Evolutionary conservation across 2,113 vertebrate genomes (phyloP).

Genomic region (Ameiurus melas): DNA sequence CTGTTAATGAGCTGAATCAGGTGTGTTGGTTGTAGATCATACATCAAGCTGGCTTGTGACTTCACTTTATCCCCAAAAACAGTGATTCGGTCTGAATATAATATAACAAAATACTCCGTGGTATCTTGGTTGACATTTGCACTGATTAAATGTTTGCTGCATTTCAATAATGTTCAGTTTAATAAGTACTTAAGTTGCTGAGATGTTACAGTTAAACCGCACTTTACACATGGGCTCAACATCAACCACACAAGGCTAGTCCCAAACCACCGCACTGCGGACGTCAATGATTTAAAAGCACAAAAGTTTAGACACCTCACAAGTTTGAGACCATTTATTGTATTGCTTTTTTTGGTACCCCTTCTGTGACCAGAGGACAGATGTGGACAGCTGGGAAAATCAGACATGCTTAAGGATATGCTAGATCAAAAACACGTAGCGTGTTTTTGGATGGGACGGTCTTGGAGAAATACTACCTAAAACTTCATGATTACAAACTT

Average conservation of each 20-base stretch:
- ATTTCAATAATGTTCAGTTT: background rate
- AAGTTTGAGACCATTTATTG: constrained; percentile 30
- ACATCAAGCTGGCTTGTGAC: background rate
- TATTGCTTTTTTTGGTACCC: constrained; percentile 18
- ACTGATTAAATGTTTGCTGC: background rate
- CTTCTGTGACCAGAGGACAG: constrained; percentile 25
- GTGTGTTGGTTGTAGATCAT: background rate
- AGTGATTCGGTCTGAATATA: background rate
- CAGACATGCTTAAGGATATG: background rate
- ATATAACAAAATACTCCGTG: background rate
- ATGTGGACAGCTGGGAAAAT: constrained; percentile 18
- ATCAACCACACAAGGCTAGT: too few relatives aligned
- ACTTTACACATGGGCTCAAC: background rate
- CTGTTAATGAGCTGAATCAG: background rate
- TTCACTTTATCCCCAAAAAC: background rate
- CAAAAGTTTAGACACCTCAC: constrained; percentile 13
- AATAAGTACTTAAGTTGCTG: background rate
- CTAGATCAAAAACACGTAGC: background rate
- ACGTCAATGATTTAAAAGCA: background rate
- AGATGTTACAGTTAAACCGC: background rate
- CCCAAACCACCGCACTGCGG: background rate
- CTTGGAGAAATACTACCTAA: background rate
- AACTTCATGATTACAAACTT: background rate
- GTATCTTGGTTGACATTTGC: background rate
- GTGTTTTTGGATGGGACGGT: background rate